These are phyloP conservation scores for Otus sunia DNA, from an alignment of 2,113 vertebrate genomes.

Conservation along the genomic window DNA sequence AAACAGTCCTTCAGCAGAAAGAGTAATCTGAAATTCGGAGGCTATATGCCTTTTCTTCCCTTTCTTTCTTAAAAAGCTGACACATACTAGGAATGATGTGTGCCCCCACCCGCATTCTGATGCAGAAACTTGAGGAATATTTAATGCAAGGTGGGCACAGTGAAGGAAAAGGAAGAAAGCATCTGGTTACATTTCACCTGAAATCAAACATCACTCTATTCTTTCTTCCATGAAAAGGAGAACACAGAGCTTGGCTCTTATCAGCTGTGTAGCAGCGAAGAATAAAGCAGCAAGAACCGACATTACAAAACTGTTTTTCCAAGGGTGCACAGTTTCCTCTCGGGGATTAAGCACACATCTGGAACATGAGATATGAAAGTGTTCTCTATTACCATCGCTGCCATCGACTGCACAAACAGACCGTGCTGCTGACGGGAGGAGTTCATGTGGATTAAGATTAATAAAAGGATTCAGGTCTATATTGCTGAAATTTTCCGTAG, in stretches of 20 bases:
- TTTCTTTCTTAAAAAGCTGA: not conserved
- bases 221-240: too few species aligned
- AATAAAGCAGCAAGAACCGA: not conserved
- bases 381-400: too few species aligned
- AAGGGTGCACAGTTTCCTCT: not conserved
- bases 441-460: too few species aligned
- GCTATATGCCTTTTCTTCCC: not conserved
- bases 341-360: not conserved
- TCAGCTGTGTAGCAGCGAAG: not conserved
- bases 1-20: not conserved
- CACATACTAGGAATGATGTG: rapidly evolving
- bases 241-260: not conserved
- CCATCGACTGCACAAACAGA: not conserved
- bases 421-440: rapidly evolving
- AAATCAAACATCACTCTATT: not conserved
- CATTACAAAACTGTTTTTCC: not conserved
- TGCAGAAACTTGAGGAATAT: not conserved
- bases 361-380: not conserved
- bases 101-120: too few species aligned
- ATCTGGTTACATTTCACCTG: not conserved
- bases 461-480: not conserved
- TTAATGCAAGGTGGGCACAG: not conserved
- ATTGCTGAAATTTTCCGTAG: not conserved
- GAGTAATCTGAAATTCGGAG: not conserved
- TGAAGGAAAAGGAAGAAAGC: too few species aligned